These are phyloP conservation scores for Pelodytes ibericus DNA, from an alignment of 2,797 vertebrate genomes.

Conservation along the genomic window DNA sequence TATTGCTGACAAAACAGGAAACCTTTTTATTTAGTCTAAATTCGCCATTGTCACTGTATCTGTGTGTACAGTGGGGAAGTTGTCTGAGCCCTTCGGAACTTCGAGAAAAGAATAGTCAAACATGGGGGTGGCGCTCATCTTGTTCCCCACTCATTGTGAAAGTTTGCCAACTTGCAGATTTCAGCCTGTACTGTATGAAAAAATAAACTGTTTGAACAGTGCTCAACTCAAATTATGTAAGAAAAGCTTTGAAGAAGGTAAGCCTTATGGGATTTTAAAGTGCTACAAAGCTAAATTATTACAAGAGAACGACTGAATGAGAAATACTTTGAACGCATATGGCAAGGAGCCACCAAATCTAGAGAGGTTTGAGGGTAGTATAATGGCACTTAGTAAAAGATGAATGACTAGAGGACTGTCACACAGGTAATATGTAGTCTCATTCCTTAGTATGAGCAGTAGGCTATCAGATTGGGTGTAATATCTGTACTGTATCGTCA, in stretches of 20 bases:
- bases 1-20: no score
- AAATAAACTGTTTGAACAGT: not conserved
- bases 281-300: not conserved
- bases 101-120: no score
- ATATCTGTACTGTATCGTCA: no score
- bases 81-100: no score
- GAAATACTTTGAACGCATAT: not conserved
- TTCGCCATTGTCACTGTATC: no score
- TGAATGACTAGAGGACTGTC: no score
- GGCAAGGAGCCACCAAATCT: not conserved
- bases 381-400: not conserved
- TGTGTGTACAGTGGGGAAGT: no score
- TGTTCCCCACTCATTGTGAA: no score
- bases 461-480: no score
- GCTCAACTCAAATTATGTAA: not conserved
- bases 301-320: not conserved
- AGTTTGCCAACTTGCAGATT: not conserved
- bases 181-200: not conserved
- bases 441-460: no score
- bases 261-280: not conserved
- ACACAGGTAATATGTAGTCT: not conserved
- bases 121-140: no score
- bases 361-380: not conserved
- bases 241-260: not conserved
- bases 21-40: no score